A percentile compares a stretch with the other conserved stretches of the same genome.
These are phyloP conservation scores for Anoplolepis gracilipes DNA, from an alignment of 1,140 invertebrate genomes.

Conservation along the genomic window DNA sequence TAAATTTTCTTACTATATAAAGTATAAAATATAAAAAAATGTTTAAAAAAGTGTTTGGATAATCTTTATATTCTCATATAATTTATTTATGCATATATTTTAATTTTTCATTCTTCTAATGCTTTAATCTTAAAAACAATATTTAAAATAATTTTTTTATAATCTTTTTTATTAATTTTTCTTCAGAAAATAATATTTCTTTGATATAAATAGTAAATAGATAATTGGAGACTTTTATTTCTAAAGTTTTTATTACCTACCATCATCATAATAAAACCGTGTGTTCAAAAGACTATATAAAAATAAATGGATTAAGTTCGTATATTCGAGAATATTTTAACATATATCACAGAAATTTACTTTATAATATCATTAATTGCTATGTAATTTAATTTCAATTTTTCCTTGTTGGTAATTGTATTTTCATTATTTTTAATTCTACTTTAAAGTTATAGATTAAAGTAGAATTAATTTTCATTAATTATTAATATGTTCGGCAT, in stretches of 20 bases:
- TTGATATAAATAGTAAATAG: background rate
- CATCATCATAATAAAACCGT: background rate
- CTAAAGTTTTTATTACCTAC: too few species aligned
- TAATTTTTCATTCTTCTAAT: too few species aligned
- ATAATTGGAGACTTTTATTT: slow-evolving; percentile 2
- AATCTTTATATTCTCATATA: too few species aligned
- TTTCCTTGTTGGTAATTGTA: background rate
- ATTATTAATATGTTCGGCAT: slow-evolving; percentile 12
- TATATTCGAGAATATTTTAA: background rate
- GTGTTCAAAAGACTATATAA: background rate
- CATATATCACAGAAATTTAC: background rate
- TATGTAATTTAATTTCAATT: background rate
- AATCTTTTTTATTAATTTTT: background rate
- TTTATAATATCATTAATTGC: background rate
- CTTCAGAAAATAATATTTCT: too few species aligned
- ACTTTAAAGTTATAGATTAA: background rate
- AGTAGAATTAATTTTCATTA: background rate
- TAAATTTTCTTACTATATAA: too few species aligned
- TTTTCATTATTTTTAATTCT: background rate
- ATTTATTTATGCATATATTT: too few species aligned
- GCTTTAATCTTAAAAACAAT: background rate
- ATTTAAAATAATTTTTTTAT: background rate
- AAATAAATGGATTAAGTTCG: background rate
- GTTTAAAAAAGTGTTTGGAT: too few species aligned
- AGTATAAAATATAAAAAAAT: too few species aligned